These are phyloP conservation scores for Sylvia atricapilla DNA, from an alignment of 2,113 vertebrate genomes.

Conservation along the genomic window DNA sequence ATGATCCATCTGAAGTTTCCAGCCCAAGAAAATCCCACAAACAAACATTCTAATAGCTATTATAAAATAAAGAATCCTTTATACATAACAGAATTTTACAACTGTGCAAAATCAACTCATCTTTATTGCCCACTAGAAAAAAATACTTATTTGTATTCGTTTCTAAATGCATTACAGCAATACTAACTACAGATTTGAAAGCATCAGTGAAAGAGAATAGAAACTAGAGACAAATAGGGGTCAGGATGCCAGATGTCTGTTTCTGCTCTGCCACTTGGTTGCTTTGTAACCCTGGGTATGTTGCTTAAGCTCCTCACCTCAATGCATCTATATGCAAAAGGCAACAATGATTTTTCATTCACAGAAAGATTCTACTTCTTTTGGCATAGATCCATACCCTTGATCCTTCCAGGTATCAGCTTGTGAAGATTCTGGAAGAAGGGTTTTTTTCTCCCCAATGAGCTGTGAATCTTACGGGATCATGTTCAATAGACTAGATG, in stretches of 20 bases:
- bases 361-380: neutral
- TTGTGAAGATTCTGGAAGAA: neutral
- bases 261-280: neutral
- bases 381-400: neutral
- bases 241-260: neutral
- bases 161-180: neutral
- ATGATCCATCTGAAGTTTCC: constrained; percentile 41
- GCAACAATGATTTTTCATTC: neutral
- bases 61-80: constrained; percentile 60
- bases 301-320: neutral
- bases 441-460: neutral
- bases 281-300: neutral
- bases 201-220: neutral
- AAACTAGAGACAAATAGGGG: neutral
- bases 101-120: constrained; percentile 32
- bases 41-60: constrained; percentile 61
- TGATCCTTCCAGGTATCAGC: neutral
- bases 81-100: constrained; percentile 43
- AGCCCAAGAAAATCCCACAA: constrained; percentile 37
- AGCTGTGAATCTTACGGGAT: neutral
- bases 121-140: constrained; percentile 45
- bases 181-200: neutral
- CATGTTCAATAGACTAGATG: neutral
- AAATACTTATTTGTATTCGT: constrained; percentile 6
- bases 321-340: neutral